A percentile compares a stretch with the other conserved stretches of the same genome.
Evolutionary conservation across 2,888 invertebrate genomes (phyloP).

Genomic region (Euplexia lucipara): DNA sequence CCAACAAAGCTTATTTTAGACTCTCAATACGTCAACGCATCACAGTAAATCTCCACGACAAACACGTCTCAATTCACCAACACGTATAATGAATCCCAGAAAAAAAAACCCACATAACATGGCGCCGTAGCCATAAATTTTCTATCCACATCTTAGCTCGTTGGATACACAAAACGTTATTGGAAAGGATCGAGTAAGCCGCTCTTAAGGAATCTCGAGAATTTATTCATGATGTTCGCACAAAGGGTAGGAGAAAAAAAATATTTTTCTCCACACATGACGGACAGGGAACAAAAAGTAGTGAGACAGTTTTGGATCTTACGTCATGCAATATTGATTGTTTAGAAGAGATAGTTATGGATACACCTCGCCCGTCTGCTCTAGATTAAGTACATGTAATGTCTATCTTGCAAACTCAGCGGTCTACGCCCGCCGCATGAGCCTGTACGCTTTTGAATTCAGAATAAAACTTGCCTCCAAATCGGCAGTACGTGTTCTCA

Average conservation of each 20-base stretch:
- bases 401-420: too few relatives aligned
- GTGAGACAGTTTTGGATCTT: slow-evolving; percentile 48
- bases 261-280: slow-evolving; percentile 52
- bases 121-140: slow-evolving; percentile 51
- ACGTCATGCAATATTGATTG: slow-evolving; percentile 62
- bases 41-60: background rate
- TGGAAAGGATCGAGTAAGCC: slow-evolving; percentile 71
- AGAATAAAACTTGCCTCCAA: too few relatives aligned
- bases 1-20: too few relatives aligned
- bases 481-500: too few relatives aligned
- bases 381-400: too few relatives aligned
- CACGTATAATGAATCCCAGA: slow-evolving; percentile 3
- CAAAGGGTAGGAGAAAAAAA: slow-evolving; percentile 64
- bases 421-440: too few relatives aligned
- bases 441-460: too few relatives aligned
- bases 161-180: slow-evolving; percentile 69
- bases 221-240: slow-evolving; percentile 78
- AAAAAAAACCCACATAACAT: slow-evolving; percentile 29
- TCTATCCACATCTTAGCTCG: slow-evolving; percentile 54
- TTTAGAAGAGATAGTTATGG: slow-evolving; percentile 49
- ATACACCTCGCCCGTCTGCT: too few relatives aligned
- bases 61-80: slow-evolving; percentile 7
- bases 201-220: slow-evolving; percentile 66
- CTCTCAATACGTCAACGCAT: background rate
- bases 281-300: slow-evolving; percentile 56